phyloP scores from a whole-genome alignment of 1,140 invertebrate species.

The Drosophila sturtevanti region DNA sequence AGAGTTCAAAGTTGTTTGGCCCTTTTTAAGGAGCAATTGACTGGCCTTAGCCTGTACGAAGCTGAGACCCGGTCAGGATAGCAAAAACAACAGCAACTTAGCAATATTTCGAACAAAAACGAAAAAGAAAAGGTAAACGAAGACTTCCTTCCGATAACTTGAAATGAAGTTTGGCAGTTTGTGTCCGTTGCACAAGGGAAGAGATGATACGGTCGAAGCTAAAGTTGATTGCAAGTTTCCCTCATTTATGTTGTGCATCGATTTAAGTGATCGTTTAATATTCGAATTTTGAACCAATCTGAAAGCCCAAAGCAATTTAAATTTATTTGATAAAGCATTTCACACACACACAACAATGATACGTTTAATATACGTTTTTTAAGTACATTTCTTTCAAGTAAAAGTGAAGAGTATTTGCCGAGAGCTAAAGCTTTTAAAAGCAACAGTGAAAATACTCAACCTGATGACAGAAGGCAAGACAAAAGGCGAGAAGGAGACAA shows the following conservation, averaged over 20 bases:
- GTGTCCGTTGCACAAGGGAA: constrained; percentile 1
- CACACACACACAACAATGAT: not conserved
- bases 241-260: not conserved
- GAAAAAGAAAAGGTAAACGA: not conserved
- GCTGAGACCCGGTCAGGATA: not conserved
- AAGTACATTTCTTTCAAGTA: constrained; percentile 3
- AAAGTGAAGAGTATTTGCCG: constrained; percentile 41
- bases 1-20: constrained; percentile 6
- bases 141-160: constrained; percentile 9
- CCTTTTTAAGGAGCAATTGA: constrained; percentile 13
- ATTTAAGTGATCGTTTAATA: not conserved
- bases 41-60: constrained; percentile 1
- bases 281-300: not conserved
- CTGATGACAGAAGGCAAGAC: constrained; percentile 50
- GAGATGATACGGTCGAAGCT: not conserved
- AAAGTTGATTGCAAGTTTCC: not conserved
- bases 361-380: not conserved
- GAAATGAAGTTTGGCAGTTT: constrained; percentile 3
- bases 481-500: constrained; percentile 20
- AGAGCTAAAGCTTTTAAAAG: constrained; percentile 65
- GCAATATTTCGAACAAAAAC: not conserved
- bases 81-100: not conserved
- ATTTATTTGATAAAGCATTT: not conserved
- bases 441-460: constrained; percentile 46
- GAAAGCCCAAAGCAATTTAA: not conserved